Base-by-base conservation (phyloP, 2,888 invertebrate species). In the Acleris emargana region DNA sequence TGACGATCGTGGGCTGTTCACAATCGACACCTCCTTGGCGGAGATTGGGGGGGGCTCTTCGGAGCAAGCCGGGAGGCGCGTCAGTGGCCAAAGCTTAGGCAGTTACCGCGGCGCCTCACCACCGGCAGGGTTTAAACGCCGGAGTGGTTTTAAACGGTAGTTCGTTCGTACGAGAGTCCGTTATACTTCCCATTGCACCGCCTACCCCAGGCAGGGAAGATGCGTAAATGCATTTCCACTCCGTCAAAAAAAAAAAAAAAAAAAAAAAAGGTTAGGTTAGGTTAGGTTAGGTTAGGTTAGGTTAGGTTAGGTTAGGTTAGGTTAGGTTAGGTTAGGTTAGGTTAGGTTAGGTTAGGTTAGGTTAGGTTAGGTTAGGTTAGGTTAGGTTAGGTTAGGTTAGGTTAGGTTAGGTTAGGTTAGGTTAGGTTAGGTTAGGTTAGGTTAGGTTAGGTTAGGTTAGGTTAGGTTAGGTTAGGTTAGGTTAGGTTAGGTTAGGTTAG, bases 251-350 rank as follows among this genome's bases (percentile, higher is more conserved):
- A 2, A 42, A 42, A 28, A 22, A 22, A 22, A 22, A 22, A 22
- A 22, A 22, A 22, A 22, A 22, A 22, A 22, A 22, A 22, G 22
- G 54, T 54, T 54, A 54, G 32, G 54, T 54, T 54, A 54, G 45
- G 58, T 58, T 58, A 58, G 45, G 58, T 58, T 58, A 58, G 45
- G 58, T 58, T 58, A 58, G 45, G 58, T 58, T 58, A 47, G 45
- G 58, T 58, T 58, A 47, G 45, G 58, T 58, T 58, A 47, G 55
- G 55, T 55, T 43, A 55, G 43, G 43, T 55, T 43, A 43, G 43
- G 43, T 43, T 43, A 43, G 55, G 43, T 43, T 43, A 43, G 43
- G 43, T 43, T 43, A 43, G 43, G 55, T 43, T 55, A 43, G 55
- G 55, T 43, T 55, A 43, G 55, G 55, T 55, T 55, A 55, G 43